These are phyloP conservation scores for Neodiprion pinetum DNA, from an alignment of 1,140 invertebrate genomes.

Conservation along the genomic window DNA sequence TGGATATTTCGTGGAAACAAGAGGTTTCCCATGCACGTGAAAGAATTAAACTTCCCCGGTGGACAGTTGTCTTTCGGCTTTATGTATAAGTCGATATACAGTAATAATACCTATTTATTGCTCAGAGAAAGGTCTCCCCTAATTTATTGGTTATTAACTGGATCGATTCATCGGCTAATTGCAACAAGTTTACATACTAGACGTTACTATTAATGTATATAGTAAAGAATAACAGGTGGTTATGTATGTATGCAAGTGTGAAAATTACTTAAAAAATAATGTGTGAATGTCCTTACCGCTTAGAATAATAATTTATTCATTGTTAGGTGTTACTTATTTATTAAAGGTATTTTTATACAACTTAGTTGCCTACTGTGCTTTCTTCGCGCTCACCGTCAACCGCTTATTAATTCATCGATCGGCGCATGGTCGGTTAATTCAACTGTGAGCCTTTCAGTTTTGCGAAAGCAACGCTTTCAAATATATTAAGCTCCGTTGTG, in stretches of 20 bases:
- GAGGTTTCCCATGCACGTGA: too few relatives aligned
- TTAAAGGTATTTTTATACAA: slow-evolving; percentile 7
- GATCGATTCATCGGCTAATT: neutral
- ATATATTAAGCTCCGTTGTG: too few relatives aligned
- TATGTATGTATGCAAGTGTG: neutral
- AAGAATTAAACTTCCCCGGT: too few relatives aligned
- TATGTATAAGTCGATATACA: too few relatives aligned
- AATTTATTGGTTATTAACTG: neutral
- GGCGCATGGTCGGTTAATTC: neutral
- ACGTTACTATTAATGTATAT: neutral
- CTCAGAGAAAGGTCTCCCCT: neutral
- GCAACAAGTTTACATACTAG: neutral
- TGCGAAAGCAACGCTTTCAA: too few relatives aligned
- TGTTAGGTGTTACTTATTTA: slow-evolving; percentile 2
- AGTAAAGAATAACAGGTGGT: neutral
- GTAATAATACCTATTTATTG: neutral
- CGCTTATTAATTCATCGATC: neutral
- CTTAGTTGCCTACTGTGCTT: neutral
- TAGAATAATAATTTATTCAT: neutral
- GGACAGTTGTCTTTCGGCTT: too few relatives aligned
- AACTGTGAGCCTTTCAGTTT: neutral
- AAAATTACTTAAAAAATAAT: neutral
- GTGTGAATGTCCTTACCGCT: neutral
- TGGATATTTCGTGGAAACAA: too few relatives aligned
- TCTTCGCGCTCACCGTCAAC: neutral